Evolutionary conservation across 1,140 invertebrate genomes (phyloP).

Genomic region (Venturia canescens): DNA sequence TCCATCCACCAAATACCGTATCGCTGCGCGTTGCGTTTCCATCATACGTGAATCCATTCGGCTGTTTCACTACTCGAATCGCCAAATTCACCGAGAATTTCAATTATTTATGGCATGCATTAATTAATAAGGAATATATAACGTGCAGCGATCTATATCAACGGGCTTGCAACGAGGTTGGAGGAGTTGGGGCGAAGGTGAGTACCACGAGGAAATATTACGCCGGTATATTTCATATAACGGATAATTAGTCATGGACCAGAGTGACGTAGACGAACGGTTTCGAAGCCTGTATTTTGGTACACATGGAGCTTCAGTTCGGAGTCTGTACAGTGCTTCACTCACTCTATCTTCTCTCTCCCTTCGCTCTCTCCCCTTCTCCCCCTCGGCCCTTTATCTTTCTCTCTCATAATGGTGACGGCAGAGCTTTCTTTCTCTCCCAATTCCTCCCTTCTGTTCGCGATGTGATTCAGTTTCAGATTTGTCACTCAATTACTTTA

Average conservation of each 20-base stretch:
- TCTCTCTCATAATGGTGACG: background rate
- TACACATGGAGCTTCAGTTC: background rate
- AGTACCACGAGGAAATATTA: background rate
- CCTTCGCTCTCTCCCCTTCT: background rate
- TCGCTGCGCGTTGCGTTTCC: too few species aligned
- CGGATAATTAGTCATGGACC: slow-evolving; percentile 28
- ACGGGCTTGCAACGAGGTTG: too few species aligned
- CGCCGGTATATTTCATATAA: slow-evolving; percentile 25
- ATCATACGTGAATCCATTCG: too few species aligned
- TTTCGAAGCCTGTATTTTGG: background rate
- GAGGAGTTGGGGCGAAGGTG: background rate
- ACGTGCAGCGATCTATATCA: too few species aligned
- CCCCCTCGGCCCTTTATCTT: background rate
- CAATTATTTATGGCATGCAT: too few species aligned
- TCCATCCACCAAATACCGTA: too few species aligned
- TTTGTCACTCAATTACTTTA: slow-evolving; percentile 36
- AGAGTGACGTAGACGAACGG: slow-evolving; percentile 26
- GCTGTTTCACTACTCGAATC: too few species aligned
- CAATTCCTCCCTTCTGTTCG: background rate
- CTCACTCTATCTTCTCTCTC: background rate
- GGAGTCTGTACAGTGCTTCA: background rate
- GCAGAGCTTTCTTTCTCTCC: background rate
- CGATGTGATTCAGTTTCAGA: slow-evolving; percentile 31
- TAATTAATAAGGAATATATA: too few species aligned
- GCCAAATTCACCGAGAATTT: too few species aligned